Base-by-base conservation (phyloP, 2,113 vertebrate species). In the Epinephelus moara region DNA sequence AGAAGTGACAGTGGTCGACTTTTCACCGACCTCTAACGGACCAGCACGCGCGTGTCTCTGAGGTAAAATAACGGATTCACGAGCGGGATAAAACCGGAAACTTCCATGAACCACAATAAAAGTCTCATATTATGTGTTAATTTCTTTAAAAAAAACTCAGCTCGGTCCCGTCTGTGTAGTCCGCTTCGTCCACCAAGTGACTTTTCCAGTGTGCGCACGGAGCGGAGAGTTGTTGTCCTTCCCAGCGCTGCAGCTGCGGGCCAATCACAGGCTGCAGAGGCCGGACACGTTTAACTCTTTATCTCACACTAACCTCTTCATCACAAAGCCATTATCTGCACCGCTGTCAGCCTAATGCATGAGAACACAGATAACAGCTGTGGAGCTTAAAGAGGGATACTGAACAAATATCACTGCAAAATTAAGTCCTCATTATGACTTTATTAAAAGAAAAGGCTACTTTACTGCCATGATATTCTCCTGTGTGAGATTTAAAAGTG, bases 191-290 rank as follows among this genome's bases (percentile, higher is more conserved):
- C 78, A 89, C 82, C 67, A 18, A 85, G 73, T 75, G 80, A 88
- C 88, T 92, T 82, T 63, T 81, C 64, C 75, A 67, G 76, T 17
- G 27, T n/a, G 81, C 79, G 78, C 74, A 66, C 69, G 23, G 47
- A 52, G 85, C 81, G 55, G 77, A 87, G 87, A 47, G 23, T 84
- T 27, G 85, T 70, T 70, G 90, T 83, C 85, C 76, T 88, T 75
- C 92, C 91, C 93, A 76, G 86, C 60, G 74, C 85, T 76, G 77
- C 80, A 23, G 78, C 89, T 56, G 80, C 68, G 69, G 87, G 64
- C 94, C 94, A 93, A 93, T 93, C 91, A 90, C 70, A 82, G 80
- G n/a, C 75, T 1, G 60, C 80, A 27, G 50, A 81, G 76, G 2
- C 79, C 62, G 85, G 82, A 30, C 72, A 64, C 81, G 7, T 75